A percentile compares a stretch with the other conserved stretches of the same genome.
Evolutionary conservation across 2,888 invertebrate genomes (phyloP).

Genomic region (Gisinianus flammeolus): DNA sequence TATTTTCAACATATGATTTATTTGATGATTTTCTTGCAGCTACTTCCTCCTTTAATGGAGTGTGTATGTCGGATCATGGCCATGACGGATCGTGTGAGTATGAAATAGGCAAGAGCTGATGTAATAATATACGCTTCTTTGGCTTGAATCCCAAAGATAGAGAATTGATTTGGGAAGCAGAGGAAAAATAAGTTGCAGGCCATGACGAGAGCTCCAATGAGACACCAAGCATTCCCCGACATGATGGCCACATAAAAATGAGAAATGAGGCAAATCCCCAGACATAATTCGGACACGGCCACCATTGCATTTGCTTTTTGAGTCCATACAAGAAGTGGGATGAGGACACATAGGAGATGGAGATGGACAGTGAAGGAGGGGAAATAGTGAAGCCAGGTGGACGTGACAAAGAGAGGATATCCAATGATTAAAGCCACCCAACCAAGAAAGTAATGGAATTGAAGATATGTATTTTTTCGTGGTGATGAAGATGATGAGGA

Average conservation of each 20-base stretch:
- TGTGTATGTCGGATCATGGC: constrained; percentile 11
- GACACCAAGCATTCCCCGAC: constrained; percentile 46
- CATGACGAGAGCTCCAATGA: constrained; percentile 45
- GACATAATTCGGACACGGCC: not conserved
- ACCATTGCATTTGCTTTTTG: not conserved
- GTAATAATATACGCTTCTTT: constrained; percentile 44
- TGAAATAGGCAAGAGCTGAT: constrained; percentile 40
- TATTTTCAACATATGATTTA: too few species aligned
- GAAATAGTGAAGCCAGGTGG: constrained; percentile 45
- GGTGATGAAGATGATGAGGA: not conserved
- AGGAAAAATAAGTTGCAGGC: constrained; percentile 43
- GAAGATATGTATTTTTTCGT: constrained; percentile 33
- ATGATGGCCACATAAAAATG: constrained; percentile 46
- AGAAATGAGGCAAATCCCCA: constrained; percentile 42
- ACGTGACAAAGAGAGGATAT: constrained; percentile 46
- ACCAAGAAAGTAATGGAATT: constrained; percentile 45
- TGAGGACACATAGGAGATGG: constrained; percentile 26
- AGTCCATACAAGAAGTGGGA: not conserved
- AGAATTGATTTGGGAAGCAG: constrained; percentile 39
- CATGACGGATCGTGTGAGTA: constrained; percentile 40
- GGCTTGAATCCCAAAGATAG: constrained; percentile 41
- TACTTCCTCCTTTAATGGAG: not conserved
- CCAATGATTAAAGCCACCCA: constrained; percentile 43
- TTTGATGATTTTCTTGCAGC: too few species aligned
- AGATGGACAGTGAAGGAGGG: constrained; percentile 43